These are phyloP conservation scores for Gallinago solitaria DNA, from an alignment of 2,797 vertebrate species.

Conservation along the genomic window DNA sequence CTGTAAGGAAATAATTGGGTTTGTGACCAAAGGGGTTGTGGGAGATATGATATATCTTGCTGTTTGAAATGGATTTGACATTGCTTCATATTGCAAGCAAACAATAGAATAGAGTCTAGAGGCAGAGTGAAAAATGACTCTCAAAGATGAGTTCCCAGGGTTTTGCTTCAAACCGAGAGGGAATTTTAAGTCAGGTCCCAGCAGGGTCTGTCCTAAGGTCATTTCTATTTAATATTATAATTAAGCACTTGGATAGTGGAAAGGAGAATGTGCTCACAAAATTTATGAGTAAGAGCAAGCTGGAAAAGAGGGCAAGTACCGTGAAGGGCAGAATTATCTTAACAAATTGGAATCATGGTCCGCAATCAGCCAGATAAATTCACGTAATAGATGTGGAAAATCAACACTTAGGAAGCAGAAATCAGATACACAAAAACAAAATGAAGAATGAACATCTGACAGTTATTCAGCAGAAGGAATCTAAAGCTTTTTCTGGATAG, in stretches of 20 bases:
- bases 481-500: not conserved
- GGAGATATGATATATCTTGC: not conserved
- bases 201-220: not conserved
- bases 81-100: not conserved
- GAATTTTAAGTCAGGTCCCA: conserved; percentile 1
- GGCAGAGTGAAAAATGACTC: not conserved
- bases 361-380: not conserved
- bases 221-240: conserved; percentile 31
- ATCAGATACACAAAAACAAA: not conserved
- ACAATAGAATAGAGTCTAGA: not conserved
- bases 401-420: not conserved
- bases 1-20: not conserved
- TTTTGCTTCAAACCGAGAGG: not conserved
- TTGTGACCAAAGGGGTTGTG: not conserved
- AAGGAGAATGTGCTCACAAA: not conserved
- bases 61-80: not conserved
- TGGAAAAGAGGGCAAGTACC: not conserved
- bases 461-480: not conserved
- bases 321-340: not conserved
- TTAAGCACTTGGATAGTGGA: not conserved
- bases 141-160: not conserved
- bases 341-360: not conserved
- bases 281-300: conserved; percentile 1
- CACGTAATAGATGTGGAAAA: not conserved
- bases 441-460: not conserved